Evolutionary conservation across 2,888 invertebrate species (phyloP).

Genomic region (Cantharis lateralis): DNA sequence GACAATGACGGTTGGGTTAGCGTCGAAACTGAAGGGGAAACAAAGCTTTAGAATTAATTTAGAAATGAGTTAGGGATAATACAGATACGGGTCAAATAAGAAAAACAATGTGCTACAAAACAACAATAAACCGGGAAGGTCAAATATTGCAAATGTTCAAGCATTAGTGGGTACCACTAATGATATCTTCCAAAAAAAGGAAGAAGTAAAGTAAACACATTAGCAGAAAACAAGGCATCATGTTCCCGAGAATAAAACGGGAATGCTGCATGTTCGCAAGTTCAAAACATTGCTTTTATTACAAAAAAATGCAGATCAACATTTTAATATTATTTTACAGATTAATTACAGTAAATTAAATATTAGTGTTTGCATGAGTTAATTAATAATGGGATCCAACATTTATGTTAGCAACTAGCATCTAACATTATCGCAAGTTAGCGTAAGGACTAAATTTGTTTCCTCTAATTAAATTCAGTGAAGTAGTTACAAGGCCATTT

Average conservation of each 20-base stretch:
- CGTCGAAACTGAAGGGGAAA: neutral
- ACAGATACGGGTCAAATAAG: neutral
- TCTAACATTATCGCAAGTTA: neutral
- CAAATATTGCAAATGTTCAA: neutral
- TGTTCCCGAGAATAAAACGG: neutral
- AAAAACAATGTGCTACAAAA: neutral
- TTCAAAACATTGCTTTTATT: neutral
- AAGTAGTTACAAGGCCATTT: constrained; percentile 29
- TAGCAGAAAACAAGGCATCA: neutral
- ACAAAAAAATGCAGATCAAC: neutral
- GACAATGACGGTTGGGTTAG: neutral
- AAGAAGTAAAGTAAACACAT: neutral
- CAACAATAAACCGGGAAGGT: neutral
- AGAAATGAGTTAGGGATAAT: neutral
- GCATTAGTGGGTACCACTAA: neutral
- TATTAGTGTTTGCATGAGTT: constrained; percentile 22
- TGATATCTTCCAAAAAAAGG: neutral
- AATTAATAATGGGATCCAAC: constrained; percentile 16
- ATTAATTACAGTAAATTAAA: constrained; percentile 24
- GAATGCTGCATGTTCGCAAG: neutral
- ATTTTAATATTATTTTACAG: constrained; percentile 13
- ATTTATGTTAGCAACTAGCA: constrained; percentile 1
- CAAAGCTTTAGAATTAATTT: neutral
- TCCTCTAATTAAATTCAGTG: constrained; percentile 23
- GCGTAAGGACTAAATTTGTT: constrained; percentile 15